Evolutionary conservation across 2,113 vertebrate species (phyloP).

Genomic region (Vicugna pacos): DNA sequence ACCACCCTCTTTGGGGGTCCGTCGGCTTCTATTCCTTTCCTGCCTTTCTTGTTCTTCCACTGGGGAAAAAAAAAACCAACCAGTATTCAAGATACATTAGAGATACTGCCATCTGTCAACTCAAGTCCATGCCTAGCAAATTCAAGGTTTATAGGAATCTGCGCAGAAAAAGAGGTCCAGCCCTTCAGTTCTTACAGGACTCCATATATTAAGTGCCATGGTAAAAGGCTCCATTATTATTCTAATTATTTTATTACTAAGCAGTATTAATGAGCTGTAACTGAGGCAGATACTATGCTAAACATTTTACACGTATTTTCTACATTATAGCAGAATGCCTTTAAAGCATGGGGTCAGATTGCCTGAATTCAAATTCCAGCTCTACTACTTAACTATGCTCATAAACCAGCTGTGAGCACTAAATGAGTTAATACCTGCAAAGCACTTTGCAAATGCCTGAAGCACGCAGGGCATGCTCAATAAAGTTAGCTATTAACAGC

Average conservation of each 20-base stretch:
- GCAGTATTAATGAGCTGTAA: background rate
- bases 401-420: background rate
- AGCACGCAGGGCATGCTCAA: background rate
- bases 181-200: background rate
- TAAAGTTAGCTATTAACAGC: background rate
- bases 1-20: background rate
- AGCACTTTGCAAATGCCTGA: background rate
- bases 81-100: background rate
- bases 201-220: background rate
- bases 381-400: background rate
- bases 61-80: background rate
- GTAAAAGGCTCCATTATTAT: background rate
- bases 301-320: background rate
- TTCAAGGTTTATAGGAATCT: background rate
- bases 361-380: constrained; percentile 20
- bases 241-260: constrained; percentile 1
- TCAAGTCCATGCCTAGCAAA: background rate
- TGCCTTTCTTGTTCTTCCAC: constrained; percentile 78
- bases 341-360: background rate
- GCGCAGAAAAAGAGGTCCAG: background rate
- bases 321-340: background rate
- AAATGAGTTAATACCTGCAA: background rate
- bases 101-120: background rate
- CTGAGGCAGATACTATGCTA: background rate
- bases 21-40: constrained; percentile 59